phyloP scores from a whole-genome alignment of 2,888 invertebrate genomes.

The Latrodectus elegans region DNA sequence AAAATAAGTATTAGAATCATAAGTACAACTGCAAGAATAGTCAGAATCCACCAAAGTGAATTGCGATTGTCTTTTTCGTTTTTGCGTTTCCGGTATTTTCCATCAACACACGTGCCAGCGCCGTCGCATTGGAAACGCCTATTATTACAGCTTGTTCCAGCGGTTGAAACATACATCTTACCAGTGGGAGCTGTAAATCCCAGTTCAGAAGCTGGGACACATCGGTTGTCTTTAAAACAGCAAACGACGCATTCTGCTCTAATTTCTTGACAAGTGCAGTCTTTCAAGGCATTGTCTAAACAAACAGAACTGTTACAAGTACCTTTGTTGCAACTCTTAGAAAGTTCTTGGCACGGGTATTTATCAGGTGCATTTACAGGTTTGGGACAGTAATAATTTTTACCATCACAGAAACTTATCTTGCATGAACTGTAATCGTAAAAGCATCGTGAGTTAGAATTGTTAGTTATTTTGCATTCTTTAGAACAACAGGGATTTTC shows the following conservation, averaged over 20 bases:
- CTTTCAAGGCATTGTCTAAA: constrained; percentile 25
- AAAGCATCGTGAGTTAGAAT: constrained; percentile 9
- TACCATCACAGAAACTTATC: constrained; percentile 40
- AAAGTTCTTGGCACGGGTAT: constrained; percentile 35
- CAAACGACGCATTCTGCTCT: constrained; percentile 29
- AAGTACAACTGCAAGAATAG: not conserved
- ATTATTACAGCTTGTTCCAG: constrained; percentile 19
- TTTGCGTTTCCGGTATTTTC: not conserved
- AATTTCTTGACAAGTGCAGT: constrained; percentile 19
- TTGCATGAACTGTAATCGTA: constrained; percentile 3
- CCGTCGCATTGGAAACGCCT: constrained; percentile 14
- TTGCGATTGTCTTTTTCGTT: not conserved
- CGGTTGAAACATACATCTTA: not conserved
- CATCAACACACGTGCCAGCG: constrained; percentile 27
- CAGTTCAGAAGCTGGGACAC: constrained; percentile 26
- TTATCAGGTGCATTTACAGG: constrained; percentile 5
- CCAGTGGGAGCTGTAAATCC: constrained; percentile 9
- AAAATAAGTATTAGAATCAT: constrained; percentile 15
- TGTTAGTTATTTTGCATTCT: constrained; percentile 8
- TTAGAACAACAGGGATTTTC: constrained; percentile 50
- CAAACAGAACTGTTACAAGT: constrained; percentile 52
- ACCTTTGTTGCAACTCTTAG: constrained; percentile 40
- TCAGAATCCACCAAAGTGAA: constrained; percentile 8
- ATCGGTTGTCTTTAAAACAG: constrained; percentile 21
- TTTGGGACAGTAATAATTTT: constrained; percentile 11